Evolutionary conservation across 2,888 invertebrate species (phyloP).

Genomic region (Lepidochrysops patricia): DNA sequence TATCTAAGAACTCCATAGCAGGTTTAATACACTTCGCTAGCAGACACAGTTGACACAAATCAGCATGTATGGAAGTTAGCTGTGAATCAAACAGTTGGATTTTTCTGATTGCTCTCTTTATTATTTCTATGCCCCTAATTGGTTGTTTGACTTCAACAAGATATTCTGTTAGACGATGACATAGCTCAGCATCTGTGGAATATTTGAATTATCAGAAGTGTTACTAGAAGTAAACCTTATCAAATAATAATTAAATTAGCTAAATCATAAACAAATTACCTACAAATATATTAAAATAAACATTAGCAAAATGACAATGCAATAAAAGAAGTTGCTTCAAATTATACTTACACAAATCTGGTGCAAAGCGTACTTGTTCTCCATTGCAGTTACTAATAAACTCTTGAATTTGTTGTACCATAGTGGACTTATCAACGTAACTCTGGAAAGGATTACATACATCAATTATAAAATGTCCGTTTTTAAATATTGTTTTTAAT

Average conservation of each 20-base stretch:
- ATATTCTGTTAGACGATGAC: conserved; percentile 86
- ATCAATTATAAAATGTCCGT: not conserved
- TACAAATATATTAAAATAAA: conserved; percentile 2
- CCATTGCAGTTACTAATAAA: conserved; percentile 91
- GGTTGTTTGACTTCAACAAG: conserved; percentile 86
- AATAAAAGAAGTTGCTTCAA: too few relatives aligned
- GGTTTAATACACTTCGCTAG: conserved; percentile 94
- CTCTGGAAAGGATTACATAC: conserved; percentile 40
- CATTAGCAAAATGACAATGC: conserved; percentile 7
- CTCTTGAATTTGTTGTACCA: conserved; percentile 86
- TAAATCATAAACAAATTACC: not conserved
- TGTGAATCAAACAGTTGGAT: conserved; percentile 91
- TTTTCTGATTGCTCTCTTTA: conserved; percentile 90
- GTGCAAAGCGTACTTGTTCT: conserved; percentile 90
- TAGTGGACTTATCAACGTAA: conserved; percentile 63
- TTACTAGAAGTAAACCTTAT: not conserved
- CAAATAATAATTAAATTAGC: too few relatives aligned
- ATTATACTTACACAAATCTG: conserved; percentile 84
- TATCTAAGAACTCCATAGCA: conserved; percentile 89
- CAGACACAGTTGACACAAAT: conserved; percentile 93
- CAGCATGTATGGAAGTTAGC: conserved; percentile 94
- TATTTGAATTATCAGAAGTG: conserved; percentile 15
- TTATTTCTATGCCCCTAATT: conserved; percentile 86
- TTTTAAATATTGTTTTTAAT: too few relatives aligned
- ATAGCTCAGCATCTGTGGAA: conserved; percentile 87